Base-by-base conservation (phyloP, 2,888 invertebrate genomes). In the Drosophila neotestacea region DNA sequence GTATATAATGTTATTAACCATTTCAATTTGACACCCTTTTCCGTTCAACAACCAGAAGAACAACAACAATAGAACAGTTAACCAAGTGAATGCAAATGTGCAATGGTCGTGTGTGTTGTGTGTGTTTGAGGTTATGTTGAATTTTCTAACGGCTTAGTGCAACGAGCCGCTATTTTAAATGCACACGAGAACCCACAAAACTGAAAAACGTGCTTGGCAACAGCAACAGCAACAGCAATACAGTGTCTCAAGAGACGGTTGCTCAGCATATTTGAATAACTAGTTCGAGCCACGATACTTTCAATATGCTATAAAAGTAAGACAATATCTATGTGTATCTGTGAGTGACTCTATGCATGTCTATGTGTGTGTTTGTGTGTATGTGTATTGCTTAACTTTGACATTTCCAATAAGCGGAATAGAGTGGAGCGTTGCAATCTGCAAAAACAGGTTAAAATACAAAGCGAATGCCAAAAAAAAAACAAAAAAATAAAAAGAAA, bases 171-270 rank as follows among this genome's bases (percentile, higher is more conserved):
- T 88, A 81, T 64, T 74, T 75, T 51, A 78, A 81, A 84, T 83
- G 81, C 85, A 85, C 60, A 70, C 70, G 70, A 86, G 88, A 87
- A 80, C 66, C 73, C 63, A 73, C 69, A 62, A 85, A 84, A 84
- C 85, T 80, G 61, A 85, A 85, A 89, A 89, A 89, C 88, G 84
- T 89, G 89, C 84, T 85, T 85, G 88, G 85, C 88, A 89, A 89
- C 89, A 22, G 22, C 16, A 16, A 16, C 16, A 16, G 16, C 16
- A 16, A 16, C 16, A 22, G 22, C 22, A 22, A 22, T 22, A 22
- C 22, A 84, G 46, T 41, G 44, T 65, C 58, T 68, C 63, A 62
- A 68, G 76, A 68, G 78, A 80, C 76, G 65, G 87, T 63, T 54
- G 67, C 71, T 81, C 75, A 81, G 85, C 89, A 74, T 80, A 85